These are phyloP conservation scores for Delia radicum DNA, from an alignment of 1,140 invertebrate genomes.

Conservation along the genomic window DNA sequence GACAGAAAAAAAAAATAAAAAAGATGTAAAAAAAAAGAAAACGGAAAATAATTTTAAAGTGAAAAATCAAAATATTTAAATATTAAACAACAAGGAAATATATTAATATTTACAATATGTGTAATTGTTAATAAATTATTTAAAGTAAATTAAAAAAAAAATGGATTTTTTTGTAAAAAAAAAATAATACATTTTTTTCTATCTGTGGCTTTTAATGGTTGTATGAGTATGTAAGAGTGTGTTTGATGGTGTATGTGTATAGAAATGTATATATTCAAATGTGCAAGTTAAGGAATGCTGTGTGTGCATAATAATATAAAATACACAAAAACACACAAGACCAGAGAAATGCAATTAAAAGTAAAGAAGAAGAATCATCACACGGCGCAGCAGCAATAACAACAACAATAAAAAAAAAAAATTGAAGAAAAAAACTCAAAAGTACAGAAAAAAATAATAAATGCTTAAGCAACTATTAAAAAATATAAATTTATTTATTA, in stretches of 20 bases:
- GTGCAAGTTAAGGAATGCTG: constrained; percentile 18
- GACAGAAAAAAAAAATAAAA: not conserved
- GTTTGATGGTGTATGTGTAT: not conserved
- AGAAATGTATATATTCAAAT: not conserved
- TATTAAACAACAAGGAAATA: not conserved
- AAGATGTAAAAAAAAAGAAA: constrained; percentile 8
- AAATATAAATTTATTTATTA: not conserved
- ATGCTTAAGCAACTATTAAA: not conserved
- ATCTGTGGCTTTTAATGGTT: not conserved
- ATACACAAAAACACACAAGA: not conserved
- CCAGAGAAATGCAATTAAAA: constrained; percentile 15
- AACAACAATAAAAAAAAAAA: not conserved
- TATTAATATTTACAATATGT: not conserved
- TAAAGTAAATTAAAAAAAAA: not conserved
- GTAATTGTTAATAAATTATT: not conserved
- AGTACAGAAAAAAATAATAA: not conserved
- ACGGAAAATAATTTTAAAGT: not conserved
- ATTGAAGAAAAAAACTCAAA: not conserved
- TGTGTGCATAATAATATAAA: constrained; percentile 9
- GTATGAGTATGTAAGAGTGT: not conserved
- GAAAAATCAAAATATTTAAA: not conserved
- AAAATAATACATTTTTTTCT: not conserved
- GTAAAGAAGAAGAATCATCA: not conserved
- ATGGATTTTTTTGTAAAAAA: not conserved
- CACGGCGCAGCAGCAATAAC: constrained; percentile 3